Base-by-base conservation (phyloP, 2,113 vertebrate species). In the Gila orcuttii region DNA sequence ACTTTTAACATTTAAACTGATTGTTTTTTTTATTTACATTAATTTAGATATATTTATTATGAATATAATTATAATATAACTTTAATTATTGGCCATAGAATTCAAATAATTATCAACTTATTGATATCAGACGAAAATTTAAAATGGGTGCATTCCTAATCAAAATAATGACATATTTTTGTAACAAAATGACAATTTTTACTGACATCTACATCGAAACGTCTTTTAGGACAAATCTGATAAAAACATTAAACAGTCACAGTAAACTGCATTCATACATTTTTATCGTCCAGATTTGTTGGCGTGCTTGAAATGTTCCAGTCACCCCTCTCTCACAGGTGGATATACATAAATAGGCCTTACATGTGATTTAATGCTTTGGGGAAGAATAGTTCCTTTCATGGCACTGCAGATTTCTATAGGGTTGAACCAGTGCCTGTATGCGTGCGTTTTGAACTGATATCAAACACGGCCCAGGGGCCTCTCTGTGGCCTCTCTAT, bases 401-500 rank as follows among this genome's bases (percentile, higher is more conserved):
- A 82, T 82, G n/a, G 42, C 15, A 5, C 60, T 68, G 42, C 80
- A 62, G 13, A 82, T 28, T 42, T 82, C 33, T 82, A 71, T 8
- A 62, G 57, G 62, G 8, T 82, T 85, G 73, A 62, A 82, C 45
- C 79, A 71, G 80, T 74, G 78, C 78, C 76, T 71, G 77, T 45
- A 33, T 80, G 77, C 28, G 36, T 80, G 47, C 11, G 4, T 71
- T 83, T 73, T 83, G 81, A 83, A 83, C 81, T 83, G 81, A 83
- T 83, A 83, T 83, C 81, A 83, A 83, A 83, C 81, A 83, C 45
- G 19, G n/a, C 74, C 23, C 28, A 39, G 36, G 60, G 82, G 83
- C 83, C 92, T 87, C 89, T 89, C 89, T 88, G 90, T 89, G 91
- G 88, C 89, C 90, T 92, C 90, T 91, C 87, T 93, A 91, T 92